Evolutionary conservation across 1,140 invertebrate genomes (phyloP).

Genomic region (Manduca sexta): DNA sequence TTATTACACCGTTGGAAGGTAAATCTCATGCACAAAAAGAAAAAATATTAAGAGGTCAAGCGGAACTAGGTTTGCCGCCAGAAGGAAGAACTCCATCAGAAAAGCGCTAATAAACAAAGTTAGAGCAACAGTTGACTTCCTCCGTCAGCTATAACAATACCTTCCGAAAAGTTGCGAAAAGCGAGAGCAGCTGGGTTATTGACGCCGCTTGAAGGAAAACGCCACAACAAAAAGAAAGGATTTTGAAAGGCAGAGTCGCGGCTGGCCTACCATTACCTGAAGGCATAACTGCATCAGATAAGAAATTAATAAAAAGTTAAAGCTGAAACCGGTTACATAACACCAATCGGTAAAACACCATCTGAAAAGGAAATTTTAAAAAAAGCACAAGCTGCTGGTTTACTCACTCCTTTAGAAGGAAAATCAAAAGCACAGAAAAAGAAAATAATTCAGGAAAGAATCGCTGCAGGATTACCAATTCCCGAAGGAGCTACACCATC

Average conservation of each 20-base stretch:
- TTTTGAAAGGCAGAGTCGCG: conserved; percentile 22
- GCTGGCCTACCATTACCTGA: conserved; percentile 26
- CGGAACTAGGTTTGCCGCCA: conserved; percentile 10
- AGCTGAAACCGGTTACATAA: conserved; percentile 19
- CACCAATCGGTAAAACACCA: conserved; percentile 26
- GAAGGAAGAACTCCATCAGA: conserved; percentile 23
- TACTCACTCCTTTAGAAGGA: conserved; percentile 31
- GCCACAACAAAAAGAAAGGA: conserved; percentile 25
- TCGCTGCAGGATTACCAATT: conserved; percentile 26
- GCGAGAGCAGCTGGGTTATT: conserved; percentile 14
- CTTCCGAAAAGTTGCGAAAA: conserved; percentile 15
- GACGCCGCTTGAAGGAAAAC: conserved; percentile 28
- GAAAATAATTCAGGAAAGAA: conserved; percentile 28
- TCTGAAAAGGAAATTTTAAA: conserved; percentile 22
- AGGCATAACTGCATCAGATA: conserved; percentile 25
- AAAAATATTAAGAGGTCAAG: conserved; percentile 18
- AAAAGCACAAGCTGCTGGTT: conserved; percentile 7
- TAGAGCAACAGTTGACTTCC: conserved; percentile 9
- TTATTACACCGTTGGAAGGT: conserved; percentile 10
- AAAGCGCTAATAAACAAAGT: conserved; percentile 19
- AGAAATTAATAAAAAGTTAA: conserved; percentile 20
- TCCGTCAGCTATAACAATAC: not conserved
- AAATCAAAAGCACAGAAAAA: conserved; percentile 35
- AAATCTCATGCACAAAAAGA: conserved; percentile 17
- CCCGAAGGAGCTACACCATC: conserved; percentile 23